Conservation (phyloP, 1,140 invertebrate species). For the Hydropsyche tenuis region DNA sequence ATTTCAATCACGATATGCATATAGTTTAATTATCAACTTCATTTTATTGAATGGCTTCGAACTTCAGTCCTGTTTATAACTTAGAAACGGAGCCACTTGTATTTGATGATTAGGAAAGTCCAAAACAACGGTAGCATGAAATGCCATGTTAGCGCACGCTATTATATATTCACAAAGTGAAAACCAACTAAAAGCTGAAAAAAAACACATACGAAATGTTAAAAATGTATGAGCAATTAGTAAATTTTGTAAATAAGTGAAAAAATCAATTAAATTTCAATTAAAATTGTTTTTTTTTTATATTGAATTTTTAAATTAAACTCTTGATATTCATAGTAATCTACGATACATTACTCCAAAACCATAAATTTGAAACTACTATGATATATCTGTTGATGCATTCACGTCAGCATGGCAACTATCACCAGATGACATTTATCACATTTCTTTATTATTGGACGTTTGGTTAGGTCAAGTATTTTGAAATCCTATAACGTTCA, state of each 20-base stretch:
- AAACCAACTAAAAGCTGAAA: slow-evolving; percentile 91
- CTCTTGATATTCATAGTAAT: too few species aligned
- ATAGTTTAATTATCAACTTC: not conserved
- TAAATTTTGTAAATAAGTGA: not conserved
- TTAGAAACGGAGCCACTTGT: slow-evolving; percentile 67
- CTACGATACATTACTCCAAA: too few species aligned
- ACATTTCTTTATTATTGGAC: too few species aligned
- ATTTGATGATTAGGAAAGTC: slow-evolving; percentile 85
- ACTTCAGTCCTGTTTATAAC: slow-evolving; percentile 31
- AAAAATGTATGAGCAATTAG: slow-evolving; percentile 13
- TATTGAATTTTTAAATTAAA: too few species aligned
- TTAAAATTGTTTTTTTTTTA: too few species aligned
- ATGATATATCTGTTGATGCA: too few species aligned
- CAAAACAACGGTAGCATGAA: slow-evolving; percentile 84
- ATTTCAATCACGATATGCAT: slow-evolving; percentile 21
- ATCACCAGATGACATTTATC: too few species aligned
- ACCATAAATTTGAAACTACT: too few species aligned
- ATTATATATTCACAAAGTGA: slow-evolving; percentile 91
- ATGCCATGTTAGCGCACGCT: slow-evolving; percentile 89
- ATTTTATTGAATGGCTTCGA: not conserved
- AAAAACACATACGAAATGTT: slow-evolving; percentile 25
- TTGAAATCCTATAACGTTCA: too few species aligned
- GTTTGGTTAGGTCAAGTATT: too few species aligned
- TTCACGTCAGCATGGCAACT: too few species aligned
- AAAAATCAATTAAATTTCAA: too few species aligned